These are phyloP conservation scores for Quadriops clusia DNA, from an alignment of 2,888 invertebrate species.

Conservation along the genomic window DNA sequence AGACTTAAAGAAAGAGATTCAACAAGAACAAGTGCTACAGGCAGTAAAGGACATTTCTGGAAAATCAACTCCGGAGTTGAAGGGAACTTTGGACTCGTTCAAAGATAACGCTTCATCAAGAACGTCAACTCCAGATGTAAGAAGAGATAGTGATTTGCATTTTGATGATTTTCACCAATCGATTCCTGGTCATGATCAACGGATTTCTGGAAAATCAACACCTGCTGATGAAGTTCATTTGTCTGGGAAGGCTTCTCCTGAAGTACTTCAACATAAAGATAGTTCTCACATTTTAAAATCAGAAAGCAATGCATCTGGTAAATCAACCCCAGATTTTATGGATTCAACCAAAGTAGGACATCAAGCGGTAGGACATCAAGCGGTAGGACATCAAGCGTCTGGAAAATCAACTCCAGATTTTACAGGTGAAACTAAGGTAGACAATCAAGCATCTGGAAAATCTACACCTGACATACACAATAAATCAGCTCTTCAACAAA, in stretches of 20 bases:
- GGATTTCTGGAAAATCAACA: slow-evolving; percentile 13
- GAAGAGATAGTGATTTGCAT: too few species aligned
- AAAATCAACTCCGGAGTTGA: slow-evolving; percentile 16
- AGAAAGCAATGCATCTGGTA: slow-evolving; percentile 10
- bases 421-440: slow-evolving; percentile 9
- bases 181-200: neutral
- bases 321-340: slow-evolving; percentile 12
- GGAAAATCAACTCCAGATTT: slow-evolving; percentile 14
- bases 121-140: slow-evolving; percentile 9
- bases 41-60: slow-evolving; percentile 8
- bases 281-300: too few species aligned
- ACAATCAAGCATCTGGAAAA: slow-evolving; percentile 13
- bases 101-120: slow-evolving; percentile 6
- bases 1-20: slow-evolving; percentile 7
- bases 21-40: neutral
- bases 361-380: slow-evolving; percentile 8
- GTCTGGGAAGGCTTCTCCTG: neutral
- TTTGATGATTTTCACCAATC: too few species aligned
- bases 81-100: neutral
- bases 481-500: slow-evolving; percentile 16
- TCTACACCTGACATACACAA: slow-evolving; percentile 13
- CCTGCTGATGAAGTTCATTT: slow-evolving; percentile 12
- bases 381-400: slow-evolving; percentile 12
- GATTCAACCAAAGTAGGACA: slow-evolving; percentile 8
- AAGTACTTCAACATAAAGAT: slow-evolving; percentile 5